Evolutionary conservation across 2,888 invertebrate genomes (phyloP).

Genomic region (Caenorhabditis sinica): DNA sequence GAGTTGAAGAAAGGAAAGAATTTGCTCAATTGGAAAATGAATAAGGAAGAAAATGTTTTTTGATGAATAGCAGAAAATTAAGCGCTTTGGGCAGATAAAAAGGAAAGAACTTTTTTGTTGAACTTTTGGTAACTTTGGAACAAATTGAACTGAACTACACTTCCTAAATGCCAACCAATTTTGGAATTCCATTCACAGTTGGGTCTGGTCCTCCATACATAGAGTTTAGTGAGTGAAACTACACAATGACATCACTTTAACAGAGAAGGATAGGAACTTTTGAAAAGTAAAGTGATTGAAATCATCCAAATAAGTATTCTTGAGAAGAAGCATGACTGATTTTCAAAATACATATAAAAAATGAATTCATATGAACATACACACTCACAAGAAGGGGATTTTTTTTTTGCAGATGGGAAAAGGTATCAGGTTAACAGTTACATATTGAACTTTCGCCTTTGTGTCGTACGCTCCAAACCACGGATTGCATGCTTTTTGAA

Average conservation of each 20-base stretch:
- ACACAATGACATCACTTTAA: constrained; percentile 27
- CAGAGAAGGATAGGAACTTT: not conserved
- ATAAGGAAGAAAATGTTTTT: constrained; percentile 46
- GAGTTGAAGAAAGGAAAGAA: constrained; percentile 21
- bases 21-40: constrained; percentile 55
- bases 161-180: constrained; percentile 23
- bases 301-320: no score
- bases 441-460: not conserved
- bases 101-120: not conserved
- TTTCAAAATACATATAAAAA: not conserved
- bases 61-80: constrained; percentile 37
- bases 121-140: constrained; percentile 30
- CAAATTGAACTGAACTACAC: not conserved
- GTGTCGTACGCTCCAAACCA: constrained; percentile 1
- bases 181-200: constrained; percentile 36
- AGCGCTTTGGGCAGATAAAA: not conserved
- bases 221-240: constrained; percentile 14
- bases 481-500: constrained; percentile 29
- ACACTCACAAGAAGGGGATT: no score
- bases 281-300: not conserved
- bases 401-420: not conserved
- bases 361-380: no score
- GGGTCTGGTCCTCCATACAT: not conserved
- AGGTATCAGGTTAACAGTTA: not conserved
- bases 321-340: not conserved